Percentiles rank a stretch among this genome's conserved stretches.
Conservation (phyloP, 2,888 invertebrate genomes). For the Opisthograptis luteolata region DNA sequence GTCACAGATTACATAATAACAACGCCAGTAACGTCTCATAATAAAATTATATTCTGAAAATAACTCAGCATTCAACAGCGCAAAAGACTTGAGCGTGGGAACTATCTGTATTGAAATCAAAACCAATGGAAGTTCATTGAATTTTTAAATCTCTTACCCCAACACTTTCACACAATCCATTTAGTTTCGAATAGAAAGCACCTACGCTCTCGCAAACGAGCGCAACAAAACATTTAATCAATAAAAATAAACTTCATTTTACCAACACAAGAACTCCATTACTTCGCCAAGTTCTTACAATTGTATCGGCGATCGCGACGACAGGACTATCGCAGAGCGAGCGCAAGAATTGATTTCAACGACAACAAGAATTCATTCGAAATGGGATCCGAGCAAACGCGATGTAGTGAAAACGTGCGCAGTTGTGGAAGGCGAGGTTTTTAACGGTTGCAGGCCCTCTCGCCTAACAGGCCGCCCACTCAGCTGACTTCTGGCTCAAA, state of each 20-base stretch:
- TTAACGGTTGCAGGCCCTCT: conserved; percentile 46
- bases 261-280: conserved; percentile 26
- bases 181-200: not conserved
- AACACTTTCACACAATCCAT: not conserved
- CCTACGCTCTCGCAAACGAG: not conserved
- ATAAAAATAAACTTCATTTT: conserved; percentile 14
- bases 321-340: conserved; percentile 9
- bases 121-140: not conserved
- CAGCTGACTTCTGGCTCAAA: conserved; percentile 16
- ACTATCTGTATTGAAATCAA: not conserved
- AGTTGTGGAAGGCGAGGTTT: conserved; percentile 64
- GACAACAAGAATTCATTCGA: conserved; percentile 64
- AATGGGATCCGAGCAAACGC: conserved; percentile 64
- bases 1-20: too few species aligned
- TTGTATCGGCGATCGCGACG: conserved; percentile 11
- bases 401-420: conserved; percentile 71
- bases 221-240: not conserved
- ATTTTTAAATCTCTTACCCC: not conserved
- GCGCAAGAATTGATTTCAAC: conserved; percentile 50
- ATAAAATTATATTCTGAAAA: too few species aligned
- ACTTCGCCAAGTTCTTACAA: conserved; percentile 12
- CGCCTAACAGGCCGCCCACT: conserved; percentile 11
- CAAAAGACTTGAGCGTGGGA: too few species aligned
- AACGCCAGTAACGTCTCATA: too few species aligned
- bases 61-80: too few species aligned